Percentiles rank a stretch among this genome's conserved stretches.
Evolutionary conservation across 2,888 invertebrate genomes (phyloP).

Genomic region (Ectemnius cavifrons): DNA sequence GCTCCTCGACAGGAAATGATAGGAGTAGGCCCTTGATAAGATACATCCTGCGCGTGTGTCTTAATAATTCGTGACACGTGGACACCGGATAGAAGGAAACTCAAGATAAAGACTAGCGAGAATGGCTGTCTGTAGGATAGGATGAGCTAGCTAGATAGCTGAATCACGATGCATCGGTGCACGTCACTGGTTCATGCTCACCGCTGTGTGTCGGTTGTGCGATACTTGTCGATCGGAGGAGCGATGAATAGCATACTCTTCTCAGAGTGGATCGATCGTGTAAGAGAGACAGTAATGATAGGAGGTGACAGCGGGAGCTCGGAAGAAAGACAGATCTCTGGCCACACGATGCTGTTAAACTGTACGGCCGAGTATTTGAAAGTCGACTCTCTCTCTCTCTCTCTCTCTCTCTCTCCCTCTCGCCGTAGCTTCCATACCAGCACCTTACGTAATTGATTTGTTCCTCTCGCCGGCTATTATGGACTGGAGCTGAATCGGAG

Average conservation of each 20-base stretch:
- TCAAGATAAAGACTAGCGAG: too few relatives aligned
- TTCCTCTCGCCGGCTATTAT: not conserved
- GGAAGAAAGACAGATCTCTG: not conserved
- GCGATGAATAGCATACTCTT: constrained; percentile 17
- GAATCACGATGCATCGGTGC: too few relatives aligned
- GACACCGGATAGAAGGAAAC: too few relatives aligned
- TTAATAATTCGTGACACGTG: too few relatives aligned
- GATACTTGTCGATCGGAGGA: constrained; percentile 6
- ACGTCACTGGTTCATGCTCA: not conserved
- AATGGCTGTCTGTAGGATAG: too few relatives aligned
- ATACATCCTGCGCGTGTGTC: too few relatives aligned
- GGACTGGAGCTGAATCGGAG: too few relatives aligned
- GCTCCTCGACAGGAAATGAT: too few relatives aligned
- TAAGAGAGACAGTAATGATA: not conserved
- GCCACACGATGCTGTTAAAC: not conserved
- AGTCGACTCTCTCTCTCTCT: not conserved
- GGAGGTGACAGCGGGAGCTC: not conserved
- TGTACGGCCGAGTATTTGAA: not conserved
- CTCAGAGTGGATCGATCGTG: not conserved
- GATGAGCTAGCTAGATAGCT: too few relatives aligned
- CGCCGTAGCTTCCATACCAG: not conserved
- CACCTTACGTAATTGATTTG: constrained; percentile 5
- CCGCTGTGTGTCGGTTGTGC: not conserved
- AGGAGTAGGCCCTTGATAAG: too few relatives aligned
- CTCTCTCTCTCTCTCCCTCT: too few relatives aligned